These are phyloP conservation scores for Athripsodes cinereus DNA, from an alignment of 2,888 invertebrate species.

Conservation along the genomic window DNA sequence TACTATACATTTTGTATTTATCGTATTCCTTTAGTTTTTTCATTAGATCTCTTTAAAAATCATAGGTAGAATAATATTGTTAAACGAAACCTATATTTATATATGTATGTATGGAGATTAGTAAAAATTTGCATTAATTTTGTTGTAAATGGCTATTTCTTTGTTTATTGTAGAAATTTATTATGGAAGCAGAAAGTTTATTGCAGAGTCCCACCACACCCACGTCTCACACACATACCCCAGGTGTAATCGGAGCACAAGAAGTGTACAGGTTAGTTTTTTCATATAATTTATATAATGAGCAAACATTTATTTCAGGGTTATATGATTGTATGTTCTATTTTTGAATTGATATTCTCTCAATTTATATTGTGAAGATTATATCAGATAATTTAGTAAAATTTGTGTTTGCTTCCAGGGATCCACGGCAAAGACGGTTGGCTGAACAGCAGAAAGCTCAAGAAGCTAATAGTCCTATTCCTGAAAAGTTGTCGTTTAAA, in stretches of 20 bases:
- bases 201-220: conserved; percentile 72
- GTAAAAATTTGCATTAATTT: too few species aligned
- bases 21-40: too few species aligned
- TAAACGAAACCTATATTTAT: too few species aligned
- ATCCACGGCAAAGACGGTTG: conserved; percentile 83
- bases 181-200: conserved; percentile 74
- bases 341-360: too few species aligned
- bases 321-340: background rate
- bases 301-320: background rate
- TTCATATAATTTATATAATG: background rate
- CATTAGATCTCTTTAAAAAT: too few species aligned
- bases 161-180: conserved; percentile 69
- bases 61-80: too few species aligned
- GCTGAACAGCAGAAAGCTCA: conserved; percentile 67
- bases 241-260: conserved; percentile 96
- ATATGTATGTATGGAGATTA: background rate
- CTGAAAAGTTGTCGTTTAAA: conserved; percentile 92
- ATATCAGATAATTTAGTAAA: background rate
- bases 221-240: conserved; percentile 63
- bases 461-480: conserved; percentile 62
- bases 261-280: conserved; percentile 78
- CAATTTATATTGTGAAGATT: background rate
- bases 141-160: too few species aligned
- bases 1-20: too few species aligned
- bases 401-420: conserved; percentile 47